phyloP scores from a whole-genome alignment of 1,140 invertebrate genomes.

The Patella vulgata region DNA sequence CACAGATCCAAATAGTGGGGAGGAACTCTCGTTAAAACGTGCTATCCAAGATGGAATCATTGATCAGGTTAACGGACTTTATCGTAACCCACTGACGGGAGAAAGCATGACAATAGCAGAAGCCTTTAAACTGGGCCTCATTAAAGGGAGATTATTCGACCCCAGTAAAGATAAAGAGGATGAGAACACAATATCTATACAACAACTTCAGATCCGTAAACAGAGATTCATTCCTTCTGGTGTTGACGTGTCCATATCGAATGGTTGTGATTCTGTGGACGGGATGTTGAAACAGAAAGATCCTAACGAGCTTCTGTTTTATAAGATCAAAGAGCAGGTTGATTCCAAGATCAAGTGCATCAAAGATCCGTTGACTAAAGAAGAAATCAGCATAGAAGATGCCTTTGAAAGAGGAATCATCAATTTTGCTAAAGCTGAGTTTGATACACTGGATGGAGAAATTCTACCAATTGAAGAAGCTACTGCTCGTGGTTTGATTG shows the following conservation, averaged over 20 bases:
- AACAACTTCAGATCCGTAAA: constrained; percentile 55
- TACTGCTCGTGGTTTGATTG: constrained; percentile 81
- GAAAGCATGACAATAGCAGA: constrained; percentile 68
- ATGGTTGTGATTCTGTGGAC: constrained; percentile 81
- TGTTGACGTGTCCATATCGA: constrained; percentile 55
- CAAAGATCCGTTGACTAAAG: constrained; percentile 77
- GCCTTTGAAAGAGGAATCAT: constrained; percentile 83
- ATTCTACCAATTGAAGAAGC: constrained; percentile 84
- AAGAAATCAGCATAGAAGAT: constrained; percentile 77
- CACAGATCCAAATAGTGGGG: constrained; percentile 51
- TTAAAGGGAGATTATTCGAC: constrained; percentile 58
- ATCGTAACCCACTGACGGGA: constrained; percentile 56
- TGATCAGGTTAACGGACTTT: constrained; percentile 50
- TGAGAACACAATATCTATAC: constrained; percentile 76
- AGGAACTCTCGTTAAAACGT: constrained; percentile 56
- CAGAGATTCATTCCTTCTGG: constrained; percentile 43
- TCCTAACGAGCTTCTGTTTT: constrained; percentile 40
- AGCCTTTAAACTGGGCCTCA: constrained; percentile 69
- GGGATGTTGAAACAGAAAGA: constrained; percentile 64
- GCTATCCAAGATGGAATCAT: constrained; percentile 59
- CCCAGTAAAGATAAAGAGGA: constrained; percentile 66
- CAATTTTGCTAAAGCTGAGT: constrained; percentile 60
- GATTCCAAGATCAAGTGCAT: constrained; percentile 85
- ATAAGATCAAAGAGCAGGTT: constrained; percentile 68
- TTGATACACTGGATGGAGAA: constrained; percentile 61